phyloP scores from a whole-genome alignment of 1,140 invertebrate species.

The Drosophila pachea region DNA sequence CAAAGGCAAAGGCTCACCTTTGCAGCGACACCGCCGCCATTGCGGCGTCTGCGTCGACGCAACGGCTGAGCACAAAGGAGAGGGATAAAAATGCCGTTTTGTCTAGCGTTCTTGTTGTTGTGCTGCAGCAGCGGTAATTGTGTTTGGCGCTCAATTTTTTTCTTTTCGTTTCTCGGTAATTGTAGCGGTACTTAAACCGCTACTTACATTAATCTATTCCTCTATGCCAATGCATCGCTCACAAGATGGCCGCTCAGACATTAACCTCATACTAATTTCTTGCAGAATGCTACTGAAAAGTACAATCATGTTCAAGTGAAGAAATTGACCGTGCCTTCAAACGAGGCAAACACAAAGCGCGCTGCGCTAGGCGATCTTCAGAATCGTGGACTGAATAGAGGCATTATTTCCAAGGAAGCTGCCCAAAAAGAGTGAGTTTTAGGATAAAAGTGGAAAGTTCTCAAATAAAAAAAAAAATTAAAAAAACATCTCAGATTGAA shows the following conservation, averaged over 20 bases:
- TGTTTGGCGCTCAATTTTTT: slow-evolving; percentile 46
- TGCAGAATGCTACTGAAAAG: slow-evolving; percentile 67
- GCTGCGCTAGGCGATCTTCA: slow-evolving; percentile 74
- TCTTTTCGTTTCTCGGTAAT: slow-evolving; percentile 24
- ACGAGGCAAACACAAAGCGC: slow-evolving; percentile 68
- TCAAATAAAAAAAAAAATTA: not conserved
- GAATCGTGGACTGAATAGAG: slow-evolving; percentile 65
- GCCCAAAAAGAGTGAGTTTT: slow-evolving; percentile 70
- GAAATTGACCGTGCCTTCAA: slow-evolving; percentile 64
- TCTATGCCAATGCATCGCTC: slow-evolving; percentile 17
- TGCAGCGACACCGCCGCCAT: slow-evolving; percentile 49
- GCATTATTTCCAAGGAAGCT: slow-evolving; percentile 51
- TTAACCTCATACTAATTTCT: slow-evolving; percentile 15
- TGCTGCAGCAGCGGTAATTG: slow-evolving; percentile 29
- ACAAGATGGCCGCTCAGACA: slow-evolving; percentile 56
- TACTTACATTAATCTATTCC: slow-evolving; percentile 21
- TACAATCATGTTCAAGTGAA: slow-evolving; percentile 64
- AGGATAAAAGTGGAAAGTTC: not conserved
- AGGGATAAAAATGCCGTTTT: slow-evolving; percentile 57
- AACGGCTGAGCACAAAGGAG: slow-evolving; percentile 7
- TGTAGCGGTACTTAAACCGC: slow-evolving; percentile 50
- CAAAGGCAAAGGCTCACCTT: slow-evolving; percentile 2
- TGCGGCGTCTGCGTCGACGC: slow-evolving; percentile 41
- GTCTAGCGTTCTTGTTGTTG: slow-evolving; percentile 24
- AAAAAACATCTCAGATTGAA: slow-evolving; percentile 47